Conservation (phyloP, 2,113 vertebrate genomes). For the Pycnonotus jocosus region DNA sequence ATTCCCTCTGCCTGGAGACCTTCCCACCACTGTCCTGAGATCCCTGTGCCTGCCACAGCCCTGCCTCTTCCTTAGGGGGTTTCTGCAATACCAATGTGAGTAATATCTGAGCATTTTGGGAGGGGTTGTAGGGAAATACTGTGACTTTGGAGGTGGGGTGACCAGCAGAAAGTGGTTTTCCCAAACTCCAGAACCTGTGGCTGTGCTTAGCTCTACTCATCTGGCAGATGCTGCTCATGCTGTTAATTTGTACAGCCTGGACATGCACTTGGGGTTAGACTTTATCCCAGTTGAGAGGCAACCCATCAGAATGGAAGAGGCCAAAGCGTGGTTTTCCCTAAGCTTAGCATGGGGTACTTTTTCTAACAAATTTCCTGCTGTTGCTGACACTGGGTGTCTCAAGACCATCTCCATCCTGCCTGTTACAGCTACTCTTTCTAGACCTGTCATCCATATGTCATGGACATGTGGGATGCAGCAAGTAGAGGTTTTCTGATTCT, state of each 20-base stretch:
- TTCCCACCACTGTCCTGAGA: not conserved
- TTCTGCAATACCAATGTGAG: not conserved
- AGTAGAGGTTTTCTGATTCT: not conserved
- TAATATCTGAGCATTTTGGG: not conserved
- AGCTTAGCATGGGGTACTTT: not conserved
- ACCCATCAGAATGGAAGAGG: not conserved
- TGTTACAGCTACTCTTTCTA: not conserved
- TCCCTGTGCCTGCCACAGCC: not conserved
- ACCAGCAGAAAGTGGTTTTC: not conserved
- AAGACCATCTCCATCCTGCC: not conserved
- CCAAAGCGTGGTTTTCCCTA: not conserved
- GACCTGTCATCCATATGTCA: rapidly evolving
- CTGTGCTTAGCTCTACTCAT: not conserved
- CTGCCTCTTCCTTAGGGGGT: not conserved
- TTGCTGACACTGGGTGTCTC: not conserved
- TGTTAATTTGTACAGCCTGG: not conserved
- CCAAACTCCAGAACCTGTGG: not conserved
- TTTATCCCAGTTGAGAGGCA: not conserved
- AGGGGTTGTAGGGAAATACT: not conserved
- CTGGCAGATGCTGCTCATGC: not conserved
- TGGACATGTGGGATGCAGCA: rapidly evolving
- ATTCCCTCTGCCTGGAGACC: not conserved
- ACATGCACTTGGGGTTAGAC: rapidly evolving
- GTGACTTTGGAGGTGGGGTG: not conserved
- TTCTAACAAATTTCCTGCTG: not conserved